These are phyloP conservation scores for Melanotaenia parkinsoni DNA, from an alignment of 2,797 vertebrate species.

Conservation along the genomic window DNA sequence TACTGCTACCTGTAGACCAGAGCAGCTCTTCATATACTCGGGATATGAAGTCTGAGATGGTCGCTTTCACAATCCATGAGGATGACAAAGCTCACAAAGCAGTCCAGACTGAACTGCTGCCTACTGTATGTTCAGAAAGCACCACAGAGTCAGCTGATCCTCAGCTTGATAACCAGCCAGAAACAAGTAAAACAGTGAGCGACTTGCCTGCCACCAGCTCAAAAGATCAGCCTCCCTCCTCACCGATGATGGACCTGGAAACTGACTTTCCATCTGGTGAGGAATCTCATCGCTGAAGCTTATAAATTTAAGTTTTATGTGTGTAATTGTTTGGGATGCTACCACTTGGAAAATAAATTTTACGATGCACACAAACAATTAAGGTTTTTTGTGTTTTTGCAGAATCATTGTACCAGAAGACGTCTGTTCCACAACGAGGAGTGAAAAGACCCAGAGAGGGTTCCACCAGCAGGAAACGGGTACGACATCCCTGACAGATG, in stretches of 20 bases:
- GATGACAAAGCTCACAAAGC: slow-evolving; percentile 72
- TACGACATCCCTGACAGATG: slow-evolving; percentile 19
- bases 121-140: slow-evolving; percentile 5
- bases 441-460: slow-evolving; percentile 70
- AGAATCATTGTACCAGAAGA: slow-evolving; percentile 46
- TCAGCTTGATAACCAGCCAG: slow-evolving; percentile 1
- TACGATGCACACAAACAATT: too few relatives aligned
- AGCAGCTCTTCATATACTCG: slow-evolving; percentile 85
- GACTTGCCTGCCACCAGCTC: slow-evolving; percentile 54
- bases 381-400: not conserved
- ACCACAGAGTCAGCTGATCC: slow-evolving; percentile 10
- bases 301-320: not conserved
- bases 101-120: slow-evolving; percentile 70
- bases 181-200: slow-evolving; percentile 2
- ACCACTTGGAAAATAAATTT: not conserved
- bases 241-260: slow-evolving; percentile 90
- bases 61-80: slow-evolving; percentile 83
- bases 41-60: slow-evolving; percentile 85
- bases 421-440: slow-evolving; percentile 50
- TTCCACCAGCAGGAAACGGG: slow-evolving; percentile 64
- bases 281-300: slow-evolving; percentile 28
- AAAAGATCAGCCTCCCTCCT: slow-evolving; percentile 44
- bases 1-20: slow-evolving; percentile 81
- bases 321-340: not conserved
- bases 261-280: slow-evolving; percentile 90